Percentiles rank a stretch among this genome's conserved stretches.
Conservation (phyloP, 2,113 vertebrate genomes). For the Pelecanus crispus region DNA sequence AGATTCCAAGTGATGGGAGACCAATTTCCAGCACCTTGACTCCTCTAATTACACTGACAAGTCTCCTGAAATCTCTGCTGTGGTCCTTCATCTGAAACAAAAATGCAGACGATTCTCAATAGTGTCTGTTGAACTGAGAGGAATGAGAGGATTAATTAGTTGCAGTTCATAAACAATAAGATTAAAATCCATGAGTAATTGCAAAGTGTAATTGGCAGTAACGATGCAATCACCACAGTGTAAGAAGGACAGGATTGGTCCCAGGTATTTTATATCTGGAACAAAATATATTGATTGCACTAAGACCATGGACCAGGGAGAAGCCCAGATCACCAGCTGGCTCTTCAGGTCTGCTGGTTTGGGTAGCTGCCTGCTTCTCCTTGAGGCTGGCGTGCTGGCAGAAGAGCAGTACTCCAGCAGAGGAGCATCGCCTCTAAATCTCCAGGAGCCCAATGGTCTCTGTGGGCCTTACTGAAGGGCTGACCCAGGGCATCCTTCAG, state of each 20-base stretch:
- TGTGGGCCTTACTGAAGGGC: not conserved
- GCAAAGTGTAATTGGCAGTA: constrained; percentile 34
- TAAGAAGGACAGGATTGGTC: not conserved
- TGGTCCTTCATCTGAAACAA: constrained; percentile 33
- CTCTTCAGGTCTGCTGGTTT: not conserved
- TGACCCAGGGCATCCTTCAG: fast-evolving
- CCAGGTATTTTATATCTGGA: not conserved
- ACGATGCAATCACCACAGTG: not conserved
- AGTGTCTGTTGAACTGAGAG: not conserved
- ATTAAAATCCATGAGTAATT: constrained; percentile 38
- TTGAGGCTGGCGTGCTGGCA: fast-evolving
- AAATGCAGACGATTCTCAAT: constrained; percentile 16
- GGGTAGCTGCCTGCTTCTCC: not conserved
- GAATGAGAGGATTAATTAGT: constrained; percentile 61
- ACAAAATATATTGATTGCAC: not conserved
- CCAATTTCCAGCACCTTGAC: constrained; percentile 44
- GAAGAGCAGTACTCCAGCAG: not conserved
- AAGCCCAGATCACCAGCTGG: not conserved
- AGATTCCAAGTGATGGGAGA: constrained; percentile 14
- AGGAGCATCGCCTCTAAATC: not conserved
- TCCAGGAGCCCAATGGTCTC: not conserved
- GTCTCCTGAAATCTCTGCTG: constrained; percentile 26
- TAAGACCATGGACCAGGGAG: not conserved
- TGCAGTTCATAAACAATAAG: constrained; percentile 57
- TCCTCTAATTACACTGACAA: constrained; percentile 51